Evolutionary conservation across 2,797 vertebrate species (phyloP), one percentile per base, ranked within the genome.

Genomic region (Pogoniulus pusillus): DNA sequence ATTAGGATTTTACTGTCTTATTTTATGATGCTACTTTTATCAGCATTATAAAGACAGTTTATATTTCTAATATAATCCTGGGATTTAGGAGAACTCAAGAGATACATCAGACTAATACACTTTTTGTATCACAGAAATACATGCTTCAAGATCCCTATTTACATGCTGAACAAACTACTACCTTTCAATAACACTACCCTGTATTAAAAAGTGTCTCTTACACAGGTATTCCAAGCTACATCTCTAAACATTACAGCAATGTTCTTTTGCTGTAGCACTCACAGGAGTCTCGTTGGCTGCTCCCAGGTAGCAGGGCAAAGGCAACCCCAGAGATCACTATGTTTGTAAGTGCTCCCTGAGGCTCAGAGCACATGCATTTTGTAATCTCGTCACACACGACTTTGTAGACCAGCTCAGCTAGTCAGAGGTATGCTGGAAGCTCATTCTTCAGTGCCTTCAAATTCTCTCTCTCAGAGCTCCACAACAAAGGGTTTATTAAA

Each of bases 251-350:
- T 64, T 27, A 57, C 29, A 54, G 58, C 54, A 58, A 69, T 16
- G 37, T 80, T 64, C 29, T 65, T 29, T 12, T 58, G 62, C 41
- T 73, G 22, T 4, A n/a, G 23, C 32, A 24, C 39, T 59, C 71
- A 58, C 34, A 74, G 30, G 65, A 45, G 6, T 20, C 32, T 72
- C 49, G 26, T 13, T 29, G 18, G 2, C 53, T 63, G 55, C 26
- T 37, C 23, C 29, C 41, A 65, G 35, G 24, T 22, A 22, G 32
- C 58, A n/a, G 12, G 4, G 35, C 54, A 60, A 41, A 64, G 30
- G 73, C 54, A 89, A 59, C 4, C 10, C 54, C 5, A 4, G 0
- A 2, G 54, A 22, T 7, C 26, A 32, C 35, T 71, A 1, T 12
- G 14, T 45, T 59, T 39, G 0, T 3, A 55, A 55, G 55, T 3